A percentile compares a stretch with the other conserved stretches of the same genome.
Conservation (phyloP, 2,797 vertebrate species). For the Mormyrus hasselquistii region DNA sequence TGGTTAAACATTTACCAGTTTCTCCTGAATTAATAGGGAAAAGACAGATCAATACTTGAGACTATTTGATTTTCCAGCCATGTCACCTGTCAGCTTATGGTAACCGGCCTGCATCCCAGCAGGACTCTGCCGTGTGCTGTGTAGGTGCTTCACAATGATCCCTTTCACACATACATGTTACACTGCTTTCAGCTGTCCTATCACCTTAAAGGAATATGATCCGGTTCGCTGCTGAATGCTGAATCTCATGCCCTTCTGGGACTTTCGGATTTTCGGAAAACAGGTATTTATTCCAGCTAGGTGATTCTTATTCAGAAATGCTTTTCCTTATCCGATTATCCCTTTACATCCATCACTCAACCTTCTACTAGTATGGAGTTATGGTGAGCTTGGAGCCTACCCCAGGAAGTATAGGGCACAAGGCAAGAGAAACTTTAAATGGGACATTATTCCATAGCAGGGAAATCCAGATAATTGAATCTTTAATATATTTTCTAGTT, state of each 20-base stretch:
- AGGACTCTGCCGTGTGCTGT: neutral
- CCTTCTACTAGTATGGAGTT: neutral
- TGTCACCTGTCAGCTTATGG: neutral
- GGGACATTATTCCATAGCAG: neutral
- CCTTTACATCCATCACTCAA: neutral
- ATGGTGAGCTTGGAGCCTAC: neutral
- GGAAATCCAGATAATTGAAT: neutral
- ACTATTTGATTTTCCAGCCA: neutral
- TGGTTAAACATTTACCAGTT: neutral
- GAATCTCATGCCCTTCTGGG: neutral
- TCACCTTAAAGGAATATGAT: neutral
- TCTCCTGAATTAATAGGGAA: neutral
- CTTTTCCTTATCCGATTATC: neutral
- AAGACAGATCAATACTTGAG: neutral
- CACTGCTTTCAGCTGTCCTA: neutral
- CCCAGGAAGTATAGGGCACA: neutral
- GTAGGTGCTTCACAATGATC: neutral
- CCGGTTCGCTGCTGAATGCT: neutral
- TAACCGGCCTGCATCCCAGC: neutral
- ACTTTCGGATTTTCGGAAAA: neutral
- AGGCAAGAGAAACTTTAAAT: neutral
- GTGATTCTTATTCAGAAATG: neutral
- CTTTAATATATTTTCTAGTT: neutral
- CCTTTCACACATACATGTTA: neutral
- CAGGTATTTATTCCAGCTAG: neutral